Percentiles rank a stretch among this genome's conserved stretches.
Evolutionary conservation across 2,113 vertebrate genomes (phyloP).

Genomic region (Notothenia coriiceps): DNA sequence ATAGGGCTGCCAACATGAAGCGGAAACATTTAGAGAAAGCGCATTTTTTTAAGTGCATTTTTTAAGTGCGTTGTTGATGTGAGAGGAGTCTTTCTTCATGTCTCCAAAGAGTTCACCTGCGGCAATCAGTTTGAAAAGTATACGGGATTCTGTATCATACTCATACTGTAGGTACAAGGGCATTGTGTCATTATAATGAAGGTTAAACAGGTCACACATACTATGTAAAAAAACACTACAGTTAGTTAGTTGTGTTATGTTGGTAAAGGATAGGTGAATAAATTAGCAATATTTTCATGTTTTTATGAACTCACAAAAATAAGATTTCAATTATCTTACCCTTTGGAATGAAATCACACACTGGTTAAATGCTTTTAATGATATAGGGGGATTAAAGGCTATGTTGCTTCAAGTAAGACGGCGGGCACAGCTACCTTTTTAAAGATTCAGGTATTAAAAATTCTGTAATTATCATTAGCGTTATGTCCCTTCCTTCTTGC

Average conservation of each 20-base stretch:
- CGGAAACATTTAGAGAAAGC: conserved; percentile 5
- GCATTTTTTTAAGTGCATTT: neutral
- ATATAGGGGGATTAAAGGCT: conserved; percentile 15
- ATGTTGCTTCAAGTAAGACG: conserved; percentile 14
- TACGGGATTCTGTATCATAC: neutral
- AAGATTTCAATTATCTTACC: neutral
- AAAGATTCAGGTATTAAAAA: conserved; percentile 62
- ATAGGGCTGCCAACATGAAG: conserved; percentile 14
- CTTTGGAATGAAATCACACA: neutral
- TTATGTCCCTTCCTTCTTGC: conserved; percentile 53
- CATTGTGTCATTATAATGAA: conserved; percentile 15
- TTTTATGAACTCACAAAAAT: neutral
- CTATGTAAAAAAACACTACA: neutral
- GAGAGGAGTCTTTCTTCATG: neutral
- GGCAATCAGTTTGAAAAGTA: neutral
- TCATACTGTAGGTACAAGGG: neutral
- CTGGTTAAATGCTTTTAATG: conserved; percentile 1
- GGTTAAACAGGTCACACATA: neutral
- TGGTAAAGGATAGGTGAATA: neutral
- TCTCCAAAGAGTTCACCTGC: neutral
- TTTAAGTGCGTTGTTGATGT: neutral
- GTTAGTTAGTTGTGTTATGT: neutral
- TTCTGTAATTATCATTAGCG: conserved; percentile 74
- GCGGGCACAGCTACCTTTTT: conserved; percentile 28
- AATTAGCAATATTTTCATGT: neutral